A percentile compares a stretch with the other conserved stretches of the same genome.
Evolutionary conservation across 1,140 invertebrate genomes (phyloP).

Genomic region (Yoshiicerus persimilis): DNA sequence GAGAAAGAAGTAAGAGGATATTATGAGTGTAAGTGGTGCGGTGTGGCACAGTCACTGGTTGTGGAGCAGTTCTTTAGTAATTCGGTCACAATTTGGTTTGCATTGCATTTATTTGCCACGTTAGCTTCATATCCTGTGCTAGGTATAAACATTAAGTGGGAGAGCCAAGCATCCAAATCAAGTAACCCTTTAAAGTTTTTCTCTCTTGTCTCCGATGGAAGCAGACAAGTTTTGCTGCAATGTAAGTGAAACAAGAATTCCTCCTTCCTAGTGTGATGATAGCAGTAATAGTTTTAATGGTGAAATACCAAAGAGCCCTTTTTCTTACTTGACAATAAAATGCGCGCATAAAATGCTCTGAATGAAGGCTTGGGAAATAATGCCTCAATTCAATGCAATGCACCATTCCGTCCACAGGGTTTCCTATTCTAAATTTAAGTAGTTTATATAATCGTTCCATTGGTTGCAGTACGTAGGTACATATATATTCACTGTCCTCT

Average conservation of each 20-base stretch:
- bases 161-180: background rate
- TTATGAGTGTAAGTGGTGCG: background rate
- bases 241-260: background rate
- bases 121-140: background rate
- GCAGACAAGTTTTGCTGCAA: background rate
- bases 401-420: background rate
- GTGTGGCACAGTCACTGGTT: background rate
- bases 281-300: constrained; percentile 20
- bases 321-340: constrained; percentile 19
- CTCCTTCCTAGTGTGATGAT: background rate
- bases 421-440: background rate
- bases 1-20: no score
- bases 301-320: constrained; percentile 12
- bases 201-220: background rate
- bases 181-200: constrained; percentile 6
- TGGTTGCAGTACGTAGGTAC: background rate
- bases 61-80: background rate
- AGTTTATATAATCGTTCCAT: background rate
- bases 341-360: constrained; percentile 11
- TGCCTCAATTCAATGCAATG: constrained; percentile 12
- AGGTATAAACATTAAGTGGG: background rate
- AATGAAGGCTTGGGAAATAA: constrained; percentile 15
- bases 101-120: constrained; percentile 13
- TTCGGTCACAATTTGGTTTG: constrained; percentile 17
- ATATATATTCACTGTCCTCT: background rate